These are phyloP conservation scores for Stenolophus ochropezus DNA, from an alignment of 2,888 invertebrate species.

Conservation along the genomic window DNA sequence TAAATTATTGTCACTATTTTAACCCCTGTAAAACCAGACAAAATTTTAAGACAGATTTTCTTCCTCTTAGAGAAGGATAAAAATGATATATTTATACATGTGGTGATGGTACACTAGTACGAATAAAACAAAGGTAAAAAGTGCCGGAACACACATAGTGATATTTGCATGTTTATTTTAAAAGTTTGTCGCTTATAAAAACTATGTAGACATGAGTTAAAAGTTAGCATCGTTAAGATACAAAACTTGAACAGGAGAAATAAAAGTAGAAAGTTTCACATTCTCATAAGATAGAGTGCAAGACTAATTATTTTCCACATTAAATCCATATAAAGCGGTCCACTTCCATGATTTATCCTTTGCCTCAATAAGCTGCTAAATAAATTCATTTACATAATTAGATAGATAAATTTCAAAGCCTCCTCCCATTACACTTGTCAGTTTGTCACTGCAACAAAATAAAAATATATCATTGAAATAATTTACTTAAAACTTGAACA, in stretches of 20 bases:
- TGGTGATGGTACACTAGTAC: too few relatives aligned
- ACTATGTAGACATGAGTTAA: slow-evolving; percentile 27
- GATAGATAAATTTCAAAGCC: slow-evolving; percentile 31
- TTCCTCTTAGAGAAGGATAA: too few relatives aligned
- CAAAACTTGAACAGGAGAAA: slow-evolving; percentile 33
- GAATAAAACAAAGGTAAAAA: background rate
- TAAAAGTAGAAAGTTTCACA: slow-evolving; percentile 37
- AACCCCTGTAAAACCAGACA: too few relatives aligned
- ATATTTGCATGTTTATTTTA: slow-evolving; percentile 37
- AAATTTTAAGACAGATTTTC: too few relatives aligned
- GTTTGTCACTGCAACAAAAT: slow-evolving; percentile 3
- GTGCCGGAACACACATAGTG: background rate
- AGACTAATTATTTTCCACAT: slow-evolving; percentile 42
- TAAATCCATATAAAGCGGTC: slow-evolving; percentile 23
- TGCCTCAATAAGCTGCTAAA: slow-evolving; percentile 9
- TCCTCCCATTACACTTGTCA: slow-evolving; percentile 24
- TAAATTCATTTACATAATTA: slow-evolving; percentile 40
- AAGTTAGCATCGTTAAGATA: slow-evolving; percentile 46
- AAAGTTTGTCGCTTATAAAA: slow-evolving; percentile 1
- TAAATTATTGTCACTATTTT: too few relatives aligned
- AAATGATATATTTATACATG: too few relatives aligned
- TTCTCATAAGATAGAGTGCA: slow-evolving; percentile 27
- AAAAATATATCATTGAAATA: slow-evolving; percentile 25
- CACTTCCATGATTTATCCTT: slow-evolving; percentile 4
- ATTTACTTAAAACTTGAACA: slow-evolving; percentile 38